phyloP scores from a whole-genome alignment of 2,113 vertebrate genomes.

The Poeciliopsis prolifica region DNA sequence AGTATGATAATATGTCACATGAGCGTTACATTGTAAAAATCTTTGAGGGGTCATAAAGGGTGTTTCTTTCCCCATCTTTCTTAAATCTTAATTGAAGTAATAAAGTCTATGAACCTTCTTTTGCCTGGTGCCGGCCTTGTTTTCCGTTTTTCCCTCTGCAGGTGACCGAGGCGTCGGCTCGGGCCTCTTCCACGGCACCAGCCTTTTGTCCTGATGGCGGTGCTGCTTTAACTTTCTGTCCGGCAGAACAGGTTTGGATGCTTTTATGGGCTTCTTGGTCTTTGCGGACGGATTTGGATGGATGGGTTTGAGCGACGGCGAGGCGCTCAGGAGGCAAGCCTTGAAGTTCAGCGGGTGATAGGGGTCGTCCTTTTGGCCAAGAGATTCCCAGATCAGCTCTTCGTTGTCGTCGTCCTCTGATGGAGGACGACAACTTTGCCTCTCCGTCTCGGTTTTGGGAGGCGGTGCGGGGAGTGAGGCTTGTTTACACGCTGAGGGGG shows the following conservation, averaged over 20 bases:
- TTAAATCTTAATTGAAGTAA: neutral
- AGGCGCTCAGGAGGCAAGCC: constrained; percentile 63
- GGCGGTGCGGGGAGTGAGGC: constrained; percentile 18
- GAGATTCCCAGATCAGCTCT: constrained; percentile 73
- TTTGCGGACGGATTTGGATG: neutral
- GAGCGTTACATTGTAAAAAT: too few species aligned
- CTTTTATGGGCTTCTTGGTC: neutral
- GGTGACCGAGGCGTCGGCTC: neutral
- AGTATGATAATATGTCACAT: too few species aligned
- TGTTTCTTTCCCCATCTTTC: neutral
- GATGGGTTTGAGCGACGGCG: neutral
- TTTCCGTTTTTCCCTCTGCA: constrained; percentile 5
- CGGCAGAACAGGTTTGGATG: constrained; percentile 35
- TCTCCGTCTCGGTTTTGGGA: constrained; percentile 39
- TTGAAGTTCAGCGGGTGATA: constrained; percentile 81
- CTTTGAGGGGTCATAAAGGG: neutral
- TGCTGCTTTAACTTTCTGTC: constrained; percentile 46
- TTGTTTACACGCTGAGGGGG: neutral
- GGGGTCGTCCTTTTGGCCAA: constrained; percentile 69
- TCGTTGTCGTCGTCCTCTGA: constrained; percentile 75
- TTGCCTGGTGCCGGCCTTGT: constrained; percentile 10
- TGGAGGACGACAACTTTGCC: constrained; percentile 32
- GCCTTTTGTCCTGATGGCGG: constrained; percentile 40
- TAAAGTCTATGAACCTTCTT: constrained; percentile 72
- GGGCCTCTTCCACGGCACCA: constrained; percentile 71